Conservation (phyloP, 2,888 invertebrate genomes). For the Synanthedon andrenaeformis region DNA sequence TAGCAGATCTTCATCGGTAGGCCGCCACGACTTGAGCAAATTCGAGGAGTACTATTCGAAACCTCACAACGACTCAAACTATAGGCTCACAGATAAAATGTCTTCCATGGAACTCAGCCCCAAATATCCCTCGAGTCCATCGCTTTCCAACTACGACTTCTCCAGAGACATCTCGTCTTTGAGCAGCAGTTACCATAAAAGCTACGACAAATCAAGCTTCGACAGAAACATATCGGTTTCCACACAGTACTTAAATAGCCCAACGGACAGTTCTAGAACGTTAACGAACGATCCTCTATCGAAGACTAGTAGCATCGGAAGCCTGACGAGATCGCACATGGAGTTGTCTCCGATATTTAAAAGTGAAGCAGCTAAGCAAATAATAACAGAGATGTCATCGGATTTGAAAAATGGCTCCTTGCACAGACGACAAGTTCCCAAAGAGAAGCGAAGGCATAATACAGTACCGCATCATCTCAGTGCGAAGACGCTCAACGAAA, state of each 20-base stretch:
- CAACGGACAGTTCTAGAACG: conserved; percentile 56
- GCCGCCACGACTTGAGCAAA: conserved; percentile 53
- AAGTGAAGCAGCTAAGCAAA: conserved; percentile 88
- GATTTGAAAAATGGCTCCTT: conserved; percentile 68
- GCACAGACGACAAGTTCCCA: conserved; percentile 79
- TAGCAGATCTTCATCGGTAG: conserved; percentile 64
- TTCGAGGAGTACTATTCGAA: conserved; percentile 50
- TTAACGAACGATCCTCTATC: conserved; percentile 60
- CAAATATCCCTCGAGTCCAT: conserved; percentile 60
- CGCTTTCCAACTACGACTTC: conserved; percentile 58
- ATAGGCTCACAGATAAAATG: conserved; percentile 40
- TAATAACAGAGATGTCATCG: conserved; percentile 83
- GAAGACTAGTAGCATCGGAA: conserved; percentile 58
- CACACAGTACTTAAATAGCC: conserved; percentile 57
- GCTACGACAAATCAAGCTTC: conserved; percentile 46
- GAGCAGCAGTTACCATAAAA: conserved; percentile 53
- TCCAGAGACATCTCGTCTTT: conserved; percentile 53
- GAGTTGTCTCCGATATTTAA: conserved; percentile 85
- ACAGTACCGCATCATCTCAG: conserved; percentile 86
- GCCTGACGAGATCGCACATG: conserved; percentile 55
- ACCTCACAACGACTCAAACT: conserved; percentile 30
- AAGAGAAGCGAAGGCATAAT: conserved; percentile 86
- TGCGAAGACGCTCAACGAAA: conserved; percentile 71
- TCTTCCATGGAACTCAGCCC: conserved; percentile 48
- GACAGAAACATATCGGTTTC: conserved; percentile 51